Evolutionary conservation across 2,888 invertebrate genomes (phyloP), one percentile per base, ranked within the genome.

Genomic region (Fragum sueziense): DNA sequence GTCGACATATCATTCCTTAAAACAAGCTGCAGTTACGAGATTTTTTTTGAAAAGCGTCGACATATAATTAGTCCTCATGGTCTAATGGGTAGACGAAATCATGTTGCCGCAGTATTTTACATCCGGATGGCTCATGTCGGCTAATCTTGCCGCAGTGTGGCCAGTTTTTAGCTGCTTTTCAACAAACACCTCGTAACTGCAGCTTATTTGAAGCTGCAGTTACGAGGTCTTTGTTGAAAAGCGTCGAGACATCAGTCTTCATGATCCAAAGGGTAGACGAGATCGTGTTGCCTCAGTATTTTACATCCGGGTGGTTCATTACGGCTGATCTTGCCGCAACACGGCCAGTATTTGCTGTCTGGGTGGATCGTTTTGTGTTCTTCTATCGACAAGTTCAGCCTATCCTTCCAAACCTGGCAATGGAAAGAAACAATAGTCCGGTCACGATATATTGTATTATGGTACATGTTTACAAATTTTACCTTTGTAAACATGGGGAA

Each of bases 241-340:
- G 14, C 6, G n/a, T 9, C 22, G n/a, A 52, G 52, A n/a, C 57
- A 20, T 37, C 14, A 65, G 22, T 65, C 65, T 14, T 65, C 65
- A 1, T 20, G 47, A 27, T 68, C 52, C 4, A 6, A 51, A 4
- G 54, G 70, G 33, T 33, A n/a, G 20, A 70, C 33, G 22, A 70
- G 25, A n/a, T 70, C 54, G 22, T 70, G 70, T 29, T 29, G 52
- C 3, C 29, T 52, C 33, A 70, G 33, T 33, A 33, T 33, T 22
- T 31, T 54, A 22, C 70, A 70, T 6, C 70, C 70, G 7, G 54
- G 52, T 20, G 70, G 70, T 33, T 70, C 70, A 4, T 51, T 52
- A 11, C 51, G 27, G 3, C 54, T 33, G 33, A 70, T 51, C 20
- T 54, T 70, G 4, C 51, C 70, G 33, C 70, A 70, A 34, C 70